Conservation (phyloP, 1,140 invertebrate species). For the Formica selysi region DNA sequence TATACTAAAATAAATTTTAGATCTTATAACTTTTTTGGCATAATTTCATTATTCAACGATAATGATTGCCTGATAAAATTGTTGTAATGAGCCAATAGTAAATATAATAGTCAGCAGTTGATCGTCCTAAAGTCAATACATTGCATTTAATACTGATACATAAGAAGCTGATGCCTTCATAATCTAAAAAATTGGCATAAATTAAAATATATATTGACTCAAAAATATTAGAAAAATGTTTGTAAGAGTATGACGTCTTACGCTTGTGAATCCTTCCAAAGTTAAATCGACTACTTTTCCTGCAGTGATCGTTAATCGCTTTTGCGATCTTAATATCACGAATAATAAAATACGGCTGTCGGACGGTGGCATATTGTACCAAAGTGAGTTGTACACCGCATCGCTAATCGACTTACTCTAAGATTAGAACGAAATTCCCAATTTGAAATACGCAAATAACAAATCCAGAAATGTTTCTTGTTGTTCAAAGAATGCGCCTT, state of each 20-base stretch:
- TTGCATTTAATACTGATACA: conserved; percentile 46
- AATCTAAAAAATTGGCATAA: conserved; percentile 34
- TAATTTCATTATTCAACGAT: conserved; percentile 1
- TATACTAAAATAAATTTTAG: neutral
- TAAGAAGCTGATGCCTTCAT: conserved; percentile 55
- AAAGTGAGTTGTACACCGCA: conserved; percentile 48
- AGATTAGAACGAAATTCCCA: neutral
- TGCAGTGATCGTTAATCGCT: conserved; percentile 60
- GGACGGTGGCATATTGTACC: conserved; percentile 53
- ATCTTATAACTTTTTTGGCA: neutral
- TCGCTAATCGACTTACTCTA: conserved; percentile 52
- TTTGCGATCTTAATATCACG: conserved; percentile 68
- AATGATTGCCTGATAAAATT: conserved; percentile 23
- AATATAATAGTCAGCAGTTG: neutral
- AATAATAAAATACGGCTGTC: conserved; percentile 52
- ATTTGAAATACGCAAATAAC: neutral
- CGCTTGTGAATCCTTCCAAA: conserved; percentile 61
- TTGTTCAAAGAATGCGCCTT: neutral
- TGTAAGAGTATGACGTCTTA: conserved; percentile 14
- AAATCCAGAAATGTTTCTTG: neutral
- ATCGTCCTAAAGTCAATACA: conserved; percentile 15
- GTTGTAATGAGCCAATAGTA: neutral
- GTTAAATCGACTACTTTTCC: conserved; percentile 63
- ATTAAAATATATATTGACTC: neutral
- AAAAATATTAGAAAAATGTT: neutral